A percentile compares a stretch with the other conserved stretches of the same genome.
Evolutionary conservation across 2,888 invertebrate species (phyloP).

Genomic region (Calephelis perditalis): DNA sequence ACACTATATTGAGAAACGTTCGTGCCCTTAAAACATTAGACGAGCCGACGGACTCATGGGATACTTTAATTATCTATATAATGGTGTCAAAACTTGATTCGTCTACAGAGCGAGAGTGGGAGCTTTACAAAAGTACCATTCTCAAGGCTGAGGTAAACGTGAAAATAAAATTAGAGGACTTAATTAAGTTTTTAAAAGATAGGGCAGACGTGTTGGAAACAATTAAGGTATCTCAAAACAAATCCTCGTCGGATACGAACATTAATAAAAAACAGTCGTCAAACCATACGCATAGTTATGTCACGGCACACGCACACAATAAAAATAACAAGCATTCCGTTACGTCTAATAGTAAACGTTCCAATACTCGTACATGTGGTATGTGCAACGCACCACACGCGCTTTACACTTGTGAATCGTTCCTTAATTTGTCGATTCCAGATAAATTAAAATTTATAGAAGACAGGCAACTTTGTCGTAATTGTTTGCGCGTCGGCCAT

Average conservation of each 20-base stretch:
- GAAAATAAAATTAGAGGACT: not conserved
- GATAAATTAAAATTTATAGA: slow-evolving; percentile 16
- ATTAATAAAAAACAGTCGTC: not conserved
- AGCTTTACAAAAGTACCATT: not conserved
- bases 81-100: slow-evolving; percentile 4
- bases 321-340: too few species aligned
- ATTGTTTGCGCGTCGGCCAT: slow-evolving; percentile 20
- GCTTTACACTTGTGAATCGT: slow-evolving; percentile 17
- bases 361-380: slow-evolving; percentile 4
- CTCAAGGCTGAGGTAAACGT: not conserved
- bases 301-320: too few species aligned
- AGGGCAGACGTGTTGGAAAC: slow-evolving; percentile 8
- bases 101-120: slow-evolving; percentile 5
- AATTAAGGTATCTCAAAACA: not conserved
- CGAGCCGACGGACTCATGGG: not conserved
- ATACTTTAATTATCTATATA: slow-evolving; percentile 13
- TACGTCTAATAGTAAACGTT: too few species aligned
- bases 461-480: slow-evolving; percentile 17
- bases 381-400: slow-evolving; percentile 21
- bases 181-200: slow-evolving; percentile 8
- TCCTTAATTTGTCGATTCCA: slow-evolving; percentile 6
- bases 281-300: too few species aligned
- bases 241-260: not conserved
- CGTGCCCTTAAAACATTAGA: slow-evolving; percentile 11
- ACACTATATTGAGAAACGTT: not conserved